Base-by-base conservation (phyloP, 1,140 invertebrate genomes). In the Hyles vespertilio region DNA sequence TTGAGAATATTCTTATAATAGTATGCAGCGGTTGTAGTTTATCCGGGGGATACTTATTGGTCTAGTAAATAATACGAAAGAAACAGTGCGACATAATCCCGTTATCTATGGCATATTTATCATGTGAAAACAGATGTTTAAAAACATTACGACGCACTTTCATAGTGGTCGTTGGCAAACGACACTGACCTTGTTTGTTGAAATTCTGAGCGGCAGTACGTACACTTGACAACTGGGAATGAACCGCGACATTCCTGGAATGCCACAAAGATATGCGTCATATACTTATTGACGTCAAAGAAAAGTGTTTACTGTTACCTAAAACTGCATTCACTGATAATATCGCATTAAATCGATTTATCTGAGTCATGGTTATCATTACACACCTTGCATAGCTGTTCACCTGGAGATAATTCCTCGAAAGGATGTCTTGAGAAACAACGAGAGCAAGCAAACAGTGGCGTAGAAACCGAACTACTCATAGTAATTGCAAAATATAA, bases 201-300 rank as follows among this genome's bases (percentile, higher is more conserved):
- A 90, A 98, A 99, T 92, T 99, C 97, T 48, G 96, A 96, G 76
- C 98, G 93, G 91, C 98, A 99, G 90, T 98, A 99, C 65, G 97
- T 98, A 91, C 98, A 99, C 91, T 98, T 98, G 59, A 98, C 96
- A 75, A 97, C 93, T 56, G 97, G 96, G 91, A 95, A 98, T 74
- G 95, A 93, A 76, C 96, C 97, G 79, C 97, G 93, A 91, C 98
- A 98, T 91, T 97, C 96, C 97, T 99, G 91, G 83, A 91, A 92
- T 82, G 76, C 85, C 74, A 77, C 68, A 57, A 70, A 72, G 56
- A 63, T 61, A 70, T 58, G 74, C 78, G 76, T 84, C 75, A 80
- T 70, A 67, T 48, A 62, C 46, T 71, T 71, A 88, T 79, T 89
- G 76, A 83, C 69, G 67, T 68, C 77, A 74, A 67, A 69, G 66